Percentiles rank a stretch among this genome's conserved stretches.
These are phyloP conservation scores for Tragelaphus scriptus DNA, from an alignment of 2,113 vertebrate species.

Conservation along the genomic window DNA sequence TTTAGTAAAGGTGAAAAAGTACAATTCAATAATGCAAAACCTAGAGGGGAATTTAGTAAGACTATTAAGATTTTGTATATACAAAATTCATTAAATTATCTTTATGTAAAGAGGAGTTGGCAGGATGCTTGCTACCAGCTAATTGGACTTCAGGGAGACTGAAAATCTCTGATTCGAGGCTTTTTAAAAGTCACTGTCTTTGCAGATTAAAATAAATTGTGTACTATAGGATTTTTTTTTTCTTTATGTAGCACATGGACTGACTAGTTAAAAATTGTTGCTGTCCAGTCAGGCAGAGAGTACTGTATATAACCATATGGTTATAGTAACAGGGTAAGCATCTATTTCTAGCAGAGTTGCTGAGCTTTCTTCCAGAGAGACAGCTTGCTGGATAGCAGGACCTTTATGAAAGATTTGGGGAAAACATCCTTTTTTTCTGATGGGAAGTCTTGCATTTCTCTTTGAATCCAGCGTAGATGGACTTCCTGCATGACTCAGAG, in stretches of 20 bases:
- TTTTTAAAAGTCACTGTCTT: not conserved
- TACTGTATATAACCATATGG: not conserved
- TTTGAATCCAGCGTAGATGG: not conserved
- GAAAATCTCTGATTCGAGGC: not conserved
- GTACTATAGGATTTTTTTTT: not conserved
- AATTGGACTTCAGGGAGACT: not conserved
- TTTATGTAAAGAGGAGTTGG: not conserved
- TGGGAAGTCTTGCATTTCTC: not conserved
- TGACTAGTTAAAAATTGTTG: not conserved
- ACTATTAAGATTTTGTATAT: not conserved
- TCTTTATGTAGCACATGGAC: not conserved
- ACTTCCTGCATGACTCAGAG: not conserved
- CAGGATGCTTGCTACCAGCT: not conserved
- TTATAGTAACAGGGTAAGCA: not conserved
- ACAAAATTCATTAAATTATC: not conserved
- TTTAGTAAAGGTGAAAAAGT: not conserved
- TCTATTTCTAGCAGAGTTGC: not conserved
- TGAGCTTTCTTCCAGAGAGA: constrained; percentile 17
- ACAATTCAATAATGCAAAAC: not conserved
- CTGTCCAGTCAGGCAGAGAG: not conserved
- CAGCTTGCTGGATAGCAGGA: not conserved
- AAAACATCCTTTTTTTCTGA: not conserved
- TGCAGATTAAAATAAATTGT: not conserved
- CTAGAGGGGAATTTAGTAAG: not conserved
- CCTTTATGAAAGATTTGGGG: not conserved